Evolutionary conservation across 2,888 invertebrate species (phyloP).

Genomic region (Argyresthia goedartella): DNA sequence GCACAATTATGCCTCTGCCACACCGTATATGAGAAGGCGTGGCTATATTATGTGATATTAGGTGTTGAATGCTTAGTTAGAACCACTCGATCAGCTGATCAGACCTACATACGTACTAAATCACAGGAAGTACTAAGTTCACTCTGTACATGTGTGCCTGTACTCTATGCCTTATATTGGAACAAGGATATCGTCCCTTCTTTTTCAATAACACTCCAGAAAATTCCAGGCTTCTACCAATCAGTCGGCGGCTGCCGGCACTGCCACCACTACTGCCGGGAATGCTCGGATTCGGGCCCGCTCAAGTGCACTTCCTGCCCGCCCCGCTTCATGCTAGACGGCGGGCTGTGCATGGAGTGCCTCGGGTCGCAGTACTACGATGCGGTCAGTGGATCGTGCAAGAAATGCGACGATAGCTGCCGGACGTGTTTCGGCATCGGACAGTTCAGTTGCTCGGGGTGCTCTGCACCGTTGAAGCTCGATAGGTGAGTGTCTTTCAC

Average conservation of each 20-base stretch:
- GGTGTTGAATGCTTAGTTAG: too few relatives aligned
- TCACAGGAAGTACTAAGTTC: too few relatives aligned
- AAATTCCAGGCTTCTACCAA: constrained; percentile 78
- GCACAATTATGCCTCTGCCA: too few relatives aligned
- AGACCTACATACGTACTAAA: too few relatives aligned
- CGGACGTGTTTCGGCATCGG: constrained; percentile 77
- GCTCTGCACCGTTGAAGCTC: constrained; percentile 74
- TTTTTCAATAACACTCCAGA: neutral
- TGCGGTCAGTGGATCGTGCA: constrained; percentile 75
- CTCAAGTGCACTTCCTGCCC: constrained; percentile 75
- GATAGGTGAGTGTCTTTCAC: constrained; percentile 55
- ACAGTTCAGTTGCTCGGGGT: constrained; percentile 76
- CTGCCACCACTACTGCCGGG: constrained; percentile 90
- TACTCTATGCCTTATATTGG: too few relatives aligned
- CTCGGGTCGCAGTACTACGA: constrained; percentile 82
- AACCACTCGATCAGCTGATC: too few relatives aligned
- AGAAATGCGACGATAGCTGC: constrained; percentile 75
- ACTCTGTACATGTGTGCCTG: too few relatives aligned
- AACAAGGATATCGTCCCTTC: too few relatives aligned
- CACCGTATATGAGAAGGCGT: too few relatives aligned
- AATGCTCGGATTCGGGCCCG: constrained; percentile 86
- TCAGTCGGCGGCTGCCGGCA: constrained; percentile 86
- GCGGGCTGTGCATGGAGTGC: constrained; percentile 82
- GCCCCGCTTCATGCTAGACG: constrained; percentile 77
- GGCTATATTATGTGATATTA: too few relatives aligned